These are phyloP conservation scores for Hypselothyrea guttata DNA, from an alignment of 2,888 invertebrate genomes.

Conservation along the genomic window DNA sequence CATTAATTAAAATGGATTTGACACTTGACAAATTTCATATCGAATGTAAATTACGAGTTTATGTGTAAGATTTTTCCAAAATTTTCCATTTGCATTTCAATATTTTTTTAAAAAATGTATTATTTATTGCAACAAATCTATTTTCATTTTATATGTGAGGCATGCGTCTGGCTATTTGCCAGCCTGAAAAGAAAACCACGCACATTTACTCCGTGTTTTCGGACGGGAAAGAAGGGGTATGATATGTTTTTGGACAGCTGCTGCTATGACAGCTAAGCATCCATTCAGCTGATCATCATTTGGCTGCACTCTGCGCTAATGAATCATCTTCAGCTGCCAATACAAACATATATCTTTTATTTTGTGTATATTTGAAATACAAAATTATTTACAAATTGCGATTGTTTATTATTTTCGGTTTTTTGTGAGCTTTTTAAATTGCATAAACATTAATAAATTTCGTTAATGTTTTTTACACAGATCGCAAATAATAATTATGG, in stretches of 20 bases:
- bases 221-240: conserved; percentile 10
- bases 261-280: conserved; percentile 29
- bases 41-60: conserved; percentile 42
- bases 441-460: conserved; percentile 30
- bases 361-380: conserved; percentile 36
- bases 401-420: conserved; percentile 61
- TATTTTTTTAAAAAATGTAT: conserved; percentile 20
- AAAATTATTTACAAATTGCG: conserved; percentile 61
- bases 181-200: conserved; percentile 48
- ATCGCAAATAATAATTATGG: too few species aligned
- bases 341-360: conserved; percentile 26
- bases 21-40: not conserved
- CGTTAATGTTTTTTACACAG: too few species aligned
- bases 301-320: conserved; percentile 49
- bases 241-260: conserved; percentile 54
- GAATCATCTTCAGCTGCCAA: conserved; percentile 30
- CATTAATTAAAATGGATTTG: not conserved
- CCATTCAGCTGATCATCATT: conserved; percentile 22
- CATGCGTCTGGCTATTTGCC: conserved; percentile 63
- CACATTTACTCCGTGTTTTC: conserved; percentile 40
- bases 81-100: conserved; percentile 52
- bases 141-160: conserved; percentile 50
- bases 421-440: conserved; percentile 48
- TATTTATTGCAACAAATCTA: conserved; percentile 61
- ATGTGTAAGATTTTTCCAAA: conserved; percentile 49